Base-by-base conservation (phyloP, 37 sponge, comb jelly and placozoan genomes). In the Halisarca cf. caerulea region DNA sequence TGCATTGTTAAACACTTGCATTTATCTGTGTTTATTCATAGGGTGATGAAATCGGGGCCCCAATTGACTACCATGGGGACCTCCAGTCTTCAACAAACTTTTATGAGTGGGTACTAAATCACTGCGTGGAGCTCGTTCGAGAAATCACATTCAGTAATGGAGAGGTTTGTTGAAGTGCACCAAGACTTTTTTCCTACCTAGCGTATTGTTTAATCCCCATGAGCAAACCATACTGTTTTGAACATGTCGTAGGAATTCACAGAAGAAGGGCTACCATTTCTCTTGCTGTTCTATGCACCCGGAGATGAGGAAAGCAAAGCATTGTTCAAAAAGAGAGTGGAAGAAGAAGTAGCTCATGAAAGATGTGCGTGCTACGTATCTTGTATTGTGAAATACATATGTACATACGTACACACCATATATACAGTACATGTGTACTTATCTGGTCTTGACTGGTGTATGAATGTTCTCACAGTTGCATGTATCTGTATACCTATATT, bases 71-170 rank as follows among this genome's bases (percentile, higher is more conserved):
- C 23, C 35, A 68, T 30, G 35, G 15, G 2, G 33, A 68, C 35
- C 33, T 86, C 37, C 54, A 35, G 25, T 64, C 41, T 32, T 34
- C 47, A 41, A 47, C 32, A n/a, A 17, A 35, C 14, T 34, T 93
- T 39, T 24, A 80, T 24, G 18, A 44, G 30, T 98, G 99, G 99
- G 81, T 90, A 8, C 54, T 78, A 2, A 79, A 88, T 17, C 79
- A 78, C 18, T 99, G 99, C 72, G 68, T 96, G 17, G 97, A 97
- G 24, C 87, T 99, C 1, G 97, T 99, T 11, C 66, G 99, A 54
- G 99, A 99, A 59, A 96, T 99, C 73, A 99, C 99, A 36, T 99
- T 99, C 57, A 80, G 91, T 43, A 99, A 99, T 85, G 99, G 94
- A 70, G 99, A 98, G 87, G 93, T 92, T 33, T 23, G 85, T 57